Evolutionary conservation across 2,113 vertebrate genomes (phyloP), one percentile per base, ranked within the genome.

Genomic region (Cygnus atratus): DNA sequence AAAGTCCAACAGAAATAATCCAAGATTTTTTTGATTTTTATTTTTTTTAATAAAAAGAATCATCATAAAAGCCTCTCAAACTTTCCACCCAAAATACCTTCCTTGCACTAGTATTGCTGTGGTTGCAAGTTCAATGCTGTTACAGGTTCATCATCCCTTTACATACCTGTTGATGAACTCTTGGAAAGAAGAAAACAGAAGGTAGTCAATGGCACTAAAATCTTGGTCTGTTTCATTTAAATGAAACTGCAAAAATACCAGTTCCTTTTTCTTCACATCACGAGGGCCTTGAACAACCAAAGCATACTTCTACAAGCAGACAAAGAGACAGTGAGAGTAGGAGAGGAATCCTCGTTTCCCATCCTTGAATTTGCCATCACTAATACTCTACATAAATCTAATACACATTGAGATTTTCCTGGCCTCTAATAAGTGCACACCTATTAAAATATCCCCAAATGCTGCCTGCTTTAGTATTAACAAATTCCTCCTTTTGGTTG

Each of bases 121-220:
- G 29, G 31, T 44, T 91, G 13, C 26, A 70, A 86, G 25, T 20
- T 66, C 41, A 82, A 0, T 11, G 48, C 84, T 85, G 26, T 43
- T 50, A 55, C 17, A 88, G 66, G 10, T 31, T 46, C 63, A 46
- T 22, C 44, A 43, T 25, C 44, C 55, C 16, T 89, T 83, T 48
- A 79, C 96, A 10, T 90, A 98, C 98, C 98, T 98, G 54, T 85
- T 93, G 66, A 97, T 84, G 35, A 99, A 98, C 63, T 99, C 98
- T 21, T 97, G 98, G 90, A 98, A 99, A 35, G 98, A 99, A 15
- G 98, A 98, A 97, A 99, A 99, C 20, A 99, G 98, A 95, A 99
- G 98, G 97, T 99, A 99, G n/a, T 98, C 98, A 87, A 99, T 99
- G 87, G 99, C 99, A n/a, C 99, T 99, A 96, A 99, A 99, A 97